phyloP scores from a whole-genome alignment of 1,140 invertebrate genomes.

The Tigriopus japonicus region DNA sequence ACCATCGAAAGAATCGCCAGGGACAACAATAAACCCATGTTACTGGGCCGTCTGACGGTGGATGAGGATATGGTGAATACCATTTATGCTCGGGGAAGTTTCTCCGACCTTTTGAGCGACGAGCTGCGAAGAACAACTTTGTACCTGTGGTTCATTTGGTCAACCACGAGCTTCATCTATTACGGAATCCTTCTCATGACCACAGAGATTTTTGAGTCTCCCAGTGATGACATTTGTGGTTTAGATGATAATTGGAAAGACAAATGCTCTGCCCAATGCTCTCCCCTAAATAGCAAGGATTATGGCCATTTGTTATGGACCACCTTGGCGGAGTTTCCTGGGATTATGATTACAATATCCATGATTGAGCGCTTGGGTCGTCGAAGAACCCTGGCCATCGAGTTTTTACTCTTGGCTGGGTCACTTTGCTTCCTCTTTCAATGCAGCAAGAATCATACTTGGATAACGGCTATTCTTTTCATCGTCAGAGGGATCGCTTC shows the following conservation, averaged over 20 bases:
- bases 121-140: conserved; percentile 62
- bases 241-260: background rate
- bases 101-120: conserved; percentile 55
- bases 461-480: conserved; percentile 66
- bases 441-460: conserved; percentile 33
- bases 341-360: conserved; percentile 65
- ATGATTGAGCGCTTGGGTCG: conserved; percentile 75
- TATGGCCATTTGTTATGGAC: conserved; percentile 88
- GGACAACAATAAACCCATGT: conserved; percentile 74
- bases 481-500: conserved; percentile 76
- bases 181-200: conserved; percentile 89
- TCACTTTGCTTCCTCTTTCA: conserved; percentile 11
- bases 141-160: conserved; percentile 85
- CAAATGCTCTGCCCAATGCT: conserved; percentile 12
- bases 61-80: conserved; percentile 37
- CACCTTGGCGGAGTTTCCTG: conserved; percentile 84
- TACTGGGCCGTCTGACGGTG: conserved; percentile 63
- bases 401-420: conserved; percentile 39
- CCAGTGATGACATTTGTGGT: conserved; percentile 6
- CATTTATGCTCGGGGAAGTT: conserved; percentile 36
- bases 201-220: conserved; percentile 65
- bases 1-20: conserved; percentile 63
- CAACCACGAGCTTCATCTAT: conserved; percentile 84
- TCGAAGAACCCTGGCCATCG: conserved; percentile 82
- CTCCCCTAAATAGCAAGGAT: conserved; percentile 31